Base-by-base conservation (phyloP, 2,113 vertebrate species). In the Carollia perspicillata region DNA sequence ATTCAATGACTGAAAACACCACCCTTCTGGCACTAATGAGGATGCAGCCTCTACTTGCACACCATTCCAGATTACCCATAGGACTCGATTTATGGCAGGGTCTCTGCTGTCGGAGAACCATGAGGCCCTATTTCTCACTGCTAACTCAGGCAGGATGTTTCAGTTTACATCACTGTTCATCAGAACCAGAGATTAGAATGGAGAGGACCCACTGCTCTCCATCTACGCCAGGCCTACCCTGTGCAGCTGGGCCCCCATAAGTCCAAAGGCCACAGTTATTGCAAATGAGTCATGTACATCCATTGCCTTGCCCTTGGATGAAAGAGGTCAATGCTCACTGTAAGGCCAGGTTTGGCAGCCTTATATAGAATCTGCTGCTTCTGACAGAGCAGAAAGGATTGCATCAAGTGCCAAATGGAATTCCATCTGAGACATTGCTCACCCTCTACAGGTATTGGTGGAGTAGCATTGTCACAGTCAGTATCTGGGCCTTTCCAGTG, bases 61-160 rank as follows among this genome's bases (percentile, higher is more conserved):
- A 3, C 93, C n/a, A 58, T 83, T n/a, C 93, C 3, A 28, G 80
- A 94, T 86, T 81, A 20, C 69, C 53, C 72, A 68, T 13, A 42
- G 17, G n/a, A 72, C 79, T 96, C 53, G 63, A 89, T 58, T 97
- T 94, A 89, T 68, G 11, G 79, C 16, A n/a, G 75, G 69, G 53
- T 78, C 47, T 93, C 49, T 58, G 72, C 85, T 84, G 44, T 74
- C 78, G 58, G 71, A 75, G 79, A 83, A 33, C 66, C 53, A 13
- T 26, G 44, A 18, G 84, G 26, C 79, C 78, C 84, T 81, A 42
- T 84, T 97, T 96, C 63, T 65, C 47, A 1, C 49, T 89, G 53
- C 60, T 95, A 74, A 97, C 93, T 75, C 84, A 65, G 71, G 92
- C 80, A 97, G 95, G 94, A 97, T 96, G 49, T 96, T 95, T 96